Conservation (phyloP, 2,113 vertebrate genomes). For the Urocitellus parryii region DNA sequence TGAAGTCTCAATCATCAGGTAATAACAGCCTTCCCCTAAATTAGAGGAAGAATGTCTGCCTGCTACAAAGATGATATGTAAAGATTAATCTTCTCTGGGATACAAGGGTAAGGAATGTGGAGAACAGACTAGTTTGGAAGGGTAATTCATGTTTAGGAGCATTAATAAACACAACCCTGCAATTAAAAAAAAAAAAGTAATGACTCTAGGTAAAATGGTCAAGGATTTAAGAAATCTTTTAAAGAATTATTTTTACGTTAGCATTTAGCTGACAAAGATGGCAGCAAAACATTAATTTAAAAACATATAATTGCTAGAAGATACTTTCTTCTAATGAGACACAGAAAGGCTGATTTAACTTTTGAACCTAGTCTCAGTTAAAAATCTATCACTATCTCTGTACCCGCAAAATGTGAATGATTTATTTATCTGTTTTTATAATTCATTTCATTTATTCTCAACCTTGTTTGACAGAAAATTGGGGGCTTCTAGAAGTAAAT, state of each 20-base stretch:
- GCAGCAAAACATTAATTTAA: constrained; percentile 4
- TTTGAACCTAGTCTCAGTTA: neutral
- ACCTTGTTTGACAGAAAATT: constrained; percentile 19
- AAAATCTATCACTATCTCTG: neutral
- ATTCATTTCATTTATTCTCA: constrained; percentile 43
- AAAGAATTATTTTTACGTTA: neutral
- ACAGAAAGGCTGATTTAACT: neutral
- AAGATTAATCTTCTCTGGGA: constrained; percentile 53
- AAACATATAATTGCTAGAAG: neutral
- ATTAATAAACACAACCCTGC: neutral
- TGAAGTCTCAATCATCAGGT: constrained; percentile 55
- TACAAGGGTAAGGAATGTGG: constrained; percentile 28
- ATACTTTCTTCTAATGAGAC: neutral
- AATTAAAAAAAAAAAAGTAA: neutral
- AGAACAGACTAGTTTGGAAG: constrained; percentile 4
- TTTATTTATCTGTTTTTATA: neutral
- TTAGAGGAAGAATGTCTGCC: constrained; percentile 50
- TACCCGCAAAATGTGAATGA: neutral
- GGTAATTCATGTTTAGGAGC: constrained; percentile 17
- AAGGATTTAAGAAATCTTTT: constrained; percentile 54
- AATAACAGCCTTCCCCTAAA: constrained; percentile 59
- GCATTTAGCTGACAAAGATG: neutral
- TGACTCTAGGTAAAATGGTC: neutral
- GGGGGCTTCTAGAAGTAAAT: neutral
- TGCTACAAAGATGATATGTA: constrained; percentile 54